Evolutionary conservation across 2,797 vertebrate species (phyloP).

Genomic region (Rhinella marina): DNA sequence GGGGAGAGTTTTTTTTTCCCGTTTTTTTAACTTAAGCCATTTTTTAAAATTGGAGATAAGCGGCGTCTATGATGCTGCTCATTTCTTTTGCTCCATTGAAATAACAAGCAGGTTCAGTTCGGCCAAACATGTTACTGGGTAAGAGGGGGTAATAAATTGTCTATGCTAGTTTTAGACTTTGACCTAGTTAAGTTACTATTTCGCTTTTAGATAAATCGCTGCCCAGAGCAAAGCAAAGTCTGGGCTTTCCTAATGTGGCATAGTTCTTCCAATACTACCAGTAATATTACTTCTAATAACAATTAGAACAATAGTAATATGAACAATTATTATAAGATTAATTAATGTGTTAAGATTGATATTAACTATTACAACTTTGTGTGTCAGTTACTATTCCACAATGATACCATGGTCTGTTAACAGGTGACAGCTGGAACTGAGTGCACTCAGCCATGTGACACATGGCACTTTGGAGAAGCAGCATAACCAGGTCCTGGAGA

Average conservation of each 20-base stretch:
- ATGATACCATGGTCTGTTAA: background rate
- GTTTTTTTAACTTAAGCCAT: too few species aligned
- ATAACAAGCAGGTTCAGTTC: background rate
- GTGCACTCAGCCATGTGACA: slow-evolving; percentile 39
- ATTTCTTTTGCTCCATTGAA: background rate
- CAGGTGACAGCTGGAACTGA: background rate
- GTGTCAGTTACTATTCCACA: background rate
- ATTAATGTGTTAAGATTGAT: too few species aligned
- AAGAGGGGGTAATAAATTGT: background rate
- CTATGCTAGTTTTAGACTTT: background rate
- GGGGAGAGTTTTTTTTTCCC: too few species aligned
- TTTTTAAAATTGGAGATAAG: too few species aligned
- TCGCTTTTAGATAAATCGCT: background rate
- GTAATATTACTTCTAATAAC: too few species aligned
- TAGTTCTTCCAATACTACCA: background rate
- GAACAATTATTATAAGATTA: too few species aligned
- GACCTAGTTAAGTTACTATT: background rate
- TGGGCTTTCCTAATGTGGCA: background rate
- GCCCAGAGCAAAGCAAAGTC: background rate
- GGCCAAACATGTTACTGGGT: background rate
- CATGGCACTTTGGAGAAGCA: background rate
- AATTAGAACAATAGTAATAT: too few species aligned
- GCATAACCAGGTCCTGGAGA: background rate
- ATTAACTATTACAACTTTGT: too few species aligned
- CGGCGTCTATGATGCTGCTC: background rate